These are phyloP conservation scores for Hoplostethus mediterraneus DNA, from an alignment of 2,797 vertebrate species.

Conservation along the genomic window DNA sequence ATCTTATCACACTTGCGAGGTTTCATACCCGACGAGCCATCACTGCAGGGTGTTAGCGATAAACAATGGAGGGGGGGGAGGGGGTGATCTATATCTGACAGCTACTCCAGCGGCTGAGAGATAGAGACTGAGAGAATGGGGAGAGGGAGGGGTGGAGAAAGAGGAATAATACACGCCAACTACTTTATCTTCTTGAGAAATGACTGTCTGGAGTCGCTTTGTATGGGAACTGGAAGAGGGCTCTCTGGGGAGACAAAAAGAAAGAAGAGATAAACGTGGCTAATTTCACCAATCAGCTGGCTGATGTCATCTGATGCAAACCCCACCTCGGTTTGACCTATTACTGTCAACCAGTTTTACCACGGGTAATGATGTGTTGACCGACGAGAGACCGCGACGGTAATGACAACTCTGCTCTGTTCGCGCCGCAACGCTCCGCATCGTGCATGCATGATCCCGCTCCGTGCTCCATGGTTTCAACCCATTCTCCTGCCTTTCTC, in stretches of 20 bases:
- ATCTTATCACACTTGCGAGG: conserved; percentile 6
- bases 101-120: conserved; percentile 38
- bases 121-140: conserved; percentile 17
- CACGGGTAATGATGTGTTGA: too few relatives aligned
- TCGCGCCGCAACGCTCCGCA: conserved; percentile 8
- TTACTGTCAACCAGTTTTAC: conserved; percentile 1
- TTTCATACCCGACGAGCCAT: conserved; percentile 27
- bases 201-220: conserved; percentile 48
- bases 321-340: conserved; percentile 25
- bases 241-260: conserved; percentile 37
- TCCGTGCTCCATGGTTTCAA: too few relatives aligned
- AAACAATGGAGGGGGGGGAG: conserved; percentile 48
- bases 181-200: conserved; percentile 65
- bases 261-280: conserved; percentile 35
- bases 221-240: conserved; percentile 20
- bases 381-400: not conserved
- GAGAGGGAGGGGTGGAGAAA: not conserved
- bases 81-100: conserved; percentile 62
- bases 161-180: conserved; percentile 45
- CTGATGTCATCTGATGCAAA: conserved; percentile 28
- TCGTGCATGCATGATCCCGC: not conserved
- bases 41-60: conserved; percentile 37
- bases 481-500: not conserved
- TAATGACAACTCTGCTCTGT: not conserved
- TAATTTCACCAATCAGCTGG: conserved; percentile 51